Evolutionary conservation across 37 sponge, comb jelly and placozoan species (phyloP), one percentile per base, ranked within the genome.

Genomic region (Mnemiopsis leidyi): DNA sequence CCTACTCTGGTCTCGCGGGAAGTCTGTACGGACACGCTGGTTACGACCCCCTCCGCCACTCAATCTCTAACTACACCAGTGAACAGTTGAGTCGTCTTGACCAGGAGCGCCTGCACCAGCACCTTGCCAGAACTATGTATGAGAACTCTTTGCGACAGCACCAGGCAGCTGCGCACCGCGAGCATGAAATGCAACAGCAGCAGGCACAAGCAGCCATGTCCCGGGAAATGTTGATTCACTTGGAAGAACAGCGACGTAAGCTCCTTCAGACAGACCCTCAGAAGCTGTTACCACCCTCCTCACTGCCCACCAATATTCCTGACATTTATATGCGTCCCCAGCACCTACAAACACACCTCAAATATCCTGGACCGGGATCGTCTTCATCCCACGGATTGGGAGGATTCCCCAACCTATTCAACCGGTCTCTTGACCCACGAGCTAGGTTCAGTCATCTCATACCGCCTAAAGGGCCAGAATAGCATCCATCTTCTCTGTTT

Each of bases 161-260:
- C 34, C 79, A 77, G 18, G 79, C 79, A 9, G 79, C 79, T 0
- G 32, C 26, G 79, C 79, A 77, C 36, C 34, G 79, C 36, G 79
- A 77, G 36, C 79, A 77, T 32, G 79, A 77, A 36, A 77, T 77
- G 79, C 79, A 77, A 36, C 79, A 77, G 36, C n/a, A n/a, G n/a
- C n/a, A n/a, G n/a, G n/a, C n/a, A n/a, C n/a, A n/a, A n/a, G n/a
- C n/a, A n/a, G 79, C 79, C 2, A 77, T 77, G 32, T 77, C 79
- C 33, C 34, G 79, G 1, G 79, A 77, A 26, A 77, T 77, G 79
- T 18, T 77, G 7, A 33, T 28, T 36, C 79, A 77, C 36, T 20
- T 77, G 35, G 79, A 77, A 32, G 79, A 26, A 16, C 32, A 77
- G 79, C 1, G 79, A 5, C 1, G 79, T 1, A 71, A 71, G 30